Conservation (phyloP, 2,113 vertebrate genomes). For the Diglossa brunneiventris region DNA sequence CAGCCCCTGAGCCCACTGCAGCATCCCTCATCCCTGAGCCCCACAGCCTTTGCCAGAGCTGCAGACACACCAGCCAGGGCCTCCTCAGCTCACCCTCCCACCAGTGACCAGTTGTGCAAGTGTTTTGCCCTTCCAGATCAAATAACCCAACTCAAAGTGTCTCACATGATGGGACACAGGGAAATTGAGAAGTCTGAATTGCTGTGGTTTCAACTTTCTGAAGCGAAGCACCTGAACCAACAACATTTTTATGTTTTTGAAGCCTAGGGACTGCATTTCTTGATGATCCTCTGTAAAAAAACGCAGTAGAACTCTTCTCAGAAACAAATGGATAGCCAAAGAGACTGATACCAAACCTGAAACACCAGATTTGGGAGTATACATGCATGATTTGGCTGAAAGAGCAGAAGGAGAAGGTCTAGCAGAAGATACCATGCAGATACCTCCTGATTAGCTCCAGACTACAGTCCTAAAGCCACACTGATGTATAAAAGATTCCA, state of each 20-base stretch:
- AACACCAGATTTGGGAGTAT: background rate
- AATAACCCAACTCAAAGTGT: constrained; percentile 33
- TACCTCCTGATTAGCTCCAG: background rate
- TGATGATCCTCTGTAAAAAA: background rate
- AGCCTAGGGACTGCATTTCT: background rate
- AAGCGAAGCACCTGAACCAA: constrained; percentile 8
- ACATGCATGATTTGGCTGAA: background rate
- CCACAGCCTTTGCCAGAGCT: background rate
- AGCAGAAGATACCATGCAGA: background rate
- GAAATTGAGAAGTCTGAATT: constrained; percentile 30
- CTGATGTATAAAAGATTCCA: constrained; percentile 23
- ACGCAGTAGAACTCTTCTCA: background rate
- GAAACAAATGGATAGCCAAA: background rate
- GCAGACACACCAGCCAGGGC: background rate
- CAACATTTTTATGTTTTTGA: background rate
- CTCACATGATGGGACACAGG: constrained; percentile 39
- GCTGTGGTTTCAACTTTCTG: constrained; percentile 48
- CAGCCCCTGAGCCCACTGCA: background rate
- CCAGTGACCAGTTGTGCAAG: background rate
- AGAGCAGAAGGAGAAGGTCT: background rate
- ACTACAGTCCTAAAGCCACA: constrained; percentile 1
- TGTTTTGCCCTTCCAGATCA: constrained; percentile 7
- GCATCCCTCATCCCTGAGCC: accelerated
- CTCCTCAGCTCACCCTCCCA: background rate
- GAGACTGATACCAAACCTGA: background rate